Percentiles rank a stretch among this genome's conserved stretches.
phyloP scores from a whole-genome alignment of 1,140 invertebrate genomes.

The Argopecten irradians region DNA sequence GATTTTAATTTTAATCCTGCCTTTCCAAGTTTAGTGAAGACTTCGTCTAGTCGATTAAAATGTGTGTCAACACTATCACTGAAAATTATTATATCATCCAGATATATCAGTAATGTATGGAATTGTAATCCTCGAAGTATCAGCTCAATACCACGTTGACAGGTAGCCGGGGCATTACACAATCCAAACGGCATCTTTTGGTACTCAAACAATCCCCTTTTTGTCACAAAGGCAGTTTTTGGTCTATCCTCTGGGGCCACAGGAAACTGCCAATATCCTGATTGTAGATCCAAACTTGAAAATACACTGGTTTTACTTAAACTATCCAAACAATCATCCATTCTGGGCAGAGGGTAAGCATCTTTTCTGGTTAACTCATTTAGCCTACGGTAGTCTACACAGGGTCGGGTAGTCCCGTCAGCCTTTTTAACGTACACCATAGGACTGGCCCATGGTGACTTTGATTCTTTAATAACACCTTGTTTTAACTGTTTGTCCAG shows the following conservation, averaged over 20 bases:
- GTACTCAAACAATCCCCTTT: slow-evolving; percentile 29
- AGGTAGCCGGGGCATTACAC: slow-evolving; percentile 6
- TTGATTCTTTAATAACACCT: slow-evolving; percentile 36
- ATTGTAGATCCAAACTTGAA: neutral
- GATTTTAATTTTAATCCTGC: slow-evolving; percentile 76
- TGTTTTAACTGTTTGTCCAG: slow-evolving; percentile 20
- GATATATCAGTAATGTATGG: slow-evolving; percentile 41
- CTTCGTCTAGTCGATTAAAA: slow-evolving; percentile 40
- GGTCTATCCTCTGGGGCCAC: neutral
- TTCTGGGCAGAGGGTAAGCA: too few relatives aligned
- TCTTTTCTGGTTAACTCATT: slow-evolving; percentile 34
- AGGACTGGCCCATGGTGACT: neutral
- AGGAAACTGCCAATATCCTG: slow-evolving; percentile 29
- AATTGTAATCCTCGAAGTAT: slow-evolving; percentile 49
- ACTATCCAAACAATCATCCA: neutral
- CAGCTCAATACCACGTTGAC: slow-evolving; percentile 51
- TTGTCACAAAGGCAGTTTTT: slow-evolving; percentile 27
- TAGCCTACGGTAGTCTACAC: slow-evolving; percentile 43
- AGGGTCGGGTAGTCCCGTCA: slow-evolving; percentile 58
- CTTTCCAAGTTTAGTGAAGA: slow-evolving; percentile 47
- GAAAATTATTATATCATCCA: slow-evolving; percentile 53
- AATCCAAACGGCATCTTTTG: slow-evolving; percentile 31
- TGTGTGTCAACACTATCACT: slow-evolving; percentile 31
- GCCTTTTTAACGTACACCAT: slow-evolving; percentile 28
- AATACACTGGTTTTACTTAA: neutral